A percentile compares a stretch with the other conserved stretches of the same genome.
phyloP scores from a whole-genome alignment of 2,888 invertebrate genomes.

The Philaethria dido region DNA sequence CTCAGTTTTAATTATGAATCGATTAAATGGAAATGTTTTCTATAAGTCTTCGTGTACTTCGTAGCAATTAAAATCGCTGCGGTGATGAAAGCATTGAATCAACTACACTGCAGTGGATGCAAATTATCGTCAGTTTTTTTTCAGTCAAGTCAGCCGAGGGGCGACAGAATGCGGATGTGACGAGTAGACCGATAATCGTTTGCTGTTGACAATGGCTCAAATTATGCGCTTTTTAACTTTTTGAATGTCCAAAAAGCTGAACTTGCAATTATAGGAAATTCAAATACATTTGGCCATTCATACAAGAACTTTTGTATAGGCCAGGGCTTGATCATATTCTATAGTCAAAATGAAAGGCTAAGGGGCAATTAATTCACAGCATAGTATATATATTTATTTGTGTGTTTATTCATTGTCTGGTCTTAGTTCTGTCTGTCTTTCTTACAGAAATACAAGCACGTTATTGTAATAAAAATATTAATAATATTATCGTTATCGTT shows the following conservation, averaged over 20 bases:
- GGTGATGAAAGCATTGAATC: slow-evolving; percentile 46
- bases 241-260: slow-evolving; percentile 28
- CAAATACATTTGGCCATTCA: background rate
- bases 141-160: slow-evolving; percentile 48
- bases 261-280: slow-evolving; percentile 1
- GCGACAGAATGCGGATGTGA: slow-evolving; percentile 46
- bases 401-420: no score
- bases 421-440: background rate
- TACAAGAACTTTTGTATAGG: background rate
- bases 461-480: background rate
- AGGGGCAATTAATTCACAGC: no score
- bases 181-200: slow-evolving; percentile 52
- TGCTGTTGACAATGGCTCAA: slow-evolving; percentile 48
- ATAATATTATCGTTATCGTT: background rate
- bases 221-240: slow-evolving; percentile 47
- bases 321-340: no score
- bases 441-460: no score
- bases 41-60: slow-evolving; percentile 25
- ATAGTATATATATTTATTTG: no score
- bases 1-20: slow-evolving; percentile 22
- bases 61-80: slow-evolving; percentile 40
- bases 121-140: slow-evolving; percentile 53
- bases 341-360: no score
- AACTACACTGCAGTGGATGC: slow-evolving; percentile 51
- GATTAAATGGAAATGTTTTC: slow-evolving; percentile 27